Percentiles rank a stretch among this genome's conserved stretches.
Conservation (phyloP, 2,797 vertebrate genomes). For the Sebastes oblongus region DNA sequence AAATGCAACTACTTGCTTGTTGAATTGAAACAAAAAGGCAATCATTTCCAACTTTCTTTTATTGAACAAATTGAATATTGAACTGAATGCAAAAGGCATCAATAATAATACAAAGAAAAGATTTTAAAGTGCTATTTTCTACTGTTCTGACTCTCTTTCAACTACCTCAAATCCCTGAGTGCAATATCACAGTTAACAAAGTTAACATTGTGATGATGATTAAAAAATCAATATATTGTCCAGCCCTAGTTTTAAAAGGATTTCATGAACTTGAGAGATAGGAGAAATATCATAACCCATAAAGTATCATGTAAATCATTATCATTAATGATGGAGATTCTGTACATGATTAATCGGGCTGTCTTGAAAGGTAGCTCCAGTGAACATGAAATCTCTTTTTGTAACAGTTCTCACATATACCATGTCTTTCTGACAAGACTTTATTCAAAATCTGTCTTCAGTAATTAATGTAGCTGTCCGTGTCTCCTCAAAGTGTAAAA, state of each 20-base stretch:
- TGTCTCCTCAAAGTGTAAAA: conserved; percentile 53
- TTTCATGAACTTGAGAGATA: neutral
- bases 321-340: neutral
- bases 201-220: too few relatives aligned
- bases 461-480: conserved; percentile 52
- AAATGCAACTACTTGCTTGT: neutral
- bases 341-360: neutral
- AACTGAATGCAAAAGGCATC: neutral
- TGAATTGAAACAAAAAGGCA: neutral
- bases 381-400: neutral
- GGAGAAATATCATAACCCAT: neutral
- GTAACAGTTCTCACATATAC: conserved; percentile 2
- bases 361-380: neutral
- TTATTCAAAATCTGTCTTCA: conserved; percentile 48
- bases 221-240: neutral
- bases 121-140: neutral
- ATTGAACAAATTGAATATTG: neutral
- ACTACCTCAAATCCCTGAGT: neutral
- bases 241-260: neutral
- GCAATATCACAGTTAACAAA: too few relatives aligned
- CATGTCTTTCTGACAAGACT: conserved; percentile 29
- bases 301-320: neutral
- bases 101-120: too few relatives aligned
- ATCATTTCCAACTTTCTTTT: neutral
- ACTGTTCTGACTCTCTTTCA: too few relatives aligned